Percentiles rank a stretch among this genome's conserved stretches.
These are phyloP conservation scores for Morone chrysops DNA, from an alignment of 2,113 vertebrate species.

Conservation along the genomic window DNA sequence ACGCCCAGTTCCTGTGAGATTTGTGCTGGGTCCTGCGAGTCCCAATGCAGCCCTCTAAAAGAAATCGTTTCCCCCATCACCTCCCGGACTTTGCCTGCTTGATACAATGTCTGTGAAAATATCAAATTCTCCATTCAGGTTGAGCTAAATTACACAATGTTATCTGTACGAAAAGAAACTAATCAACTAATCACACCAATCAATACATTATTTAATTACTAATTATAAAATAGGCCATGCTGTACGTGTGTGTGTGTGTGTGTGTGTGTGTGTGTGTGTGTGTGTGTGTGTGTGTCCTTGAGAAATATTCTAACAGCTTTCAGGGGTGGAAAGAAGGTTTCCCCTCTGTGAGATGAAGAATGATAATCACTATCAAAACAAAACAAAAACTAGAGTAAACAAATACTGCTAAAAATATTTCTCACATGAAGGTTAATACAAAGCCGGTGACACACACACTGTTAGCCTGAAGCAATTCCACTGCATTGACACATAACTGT, in stretches of 20 bases:
- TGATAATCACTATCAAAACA: constrained; percentile 18
- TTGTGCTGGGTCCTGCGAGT: too few species aligned
- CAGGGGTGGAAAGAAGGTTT: background rate
- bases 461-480: constrained; percentile 56
- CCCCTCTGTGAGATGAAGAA: background rate
- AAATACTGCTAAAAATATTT: background rate
- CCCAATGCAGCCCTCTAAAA: too few species aligned
- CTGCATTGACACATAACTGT: constrained; percentile 53
- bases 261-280: background rate
- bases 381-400: background rate
- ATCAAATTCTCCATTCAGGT: too few species aligned
- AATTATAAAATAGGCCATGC: background rate
- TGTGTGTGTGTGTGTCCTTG: background rate
- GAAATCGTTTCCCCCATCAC: too few species aligned
- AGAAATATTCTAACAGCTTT: background rate
- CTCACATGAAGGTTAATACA: constrained; percentile 2
- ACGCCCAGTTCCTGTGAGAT: too few species aligned
- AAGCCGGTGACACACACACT: constrained; percentile 26
- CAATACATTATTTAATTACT: too few species aligned
- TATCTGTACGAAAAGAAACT: background rate
- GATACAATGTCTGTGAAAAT: too few species aligned
- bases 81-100: too few species aligned
- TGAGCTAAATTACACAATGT: too few species aligned
- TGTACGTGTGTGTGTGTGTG: background rate
- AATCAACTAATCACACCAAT: too few species aligned